Percentiles rank a stretch among this genome's conserved stretches.
Evolutionary conservation across 1,140 invertebrate genomes (phyloP).

Genomic region (Daktulosphaira vitifoliae): DNA sequence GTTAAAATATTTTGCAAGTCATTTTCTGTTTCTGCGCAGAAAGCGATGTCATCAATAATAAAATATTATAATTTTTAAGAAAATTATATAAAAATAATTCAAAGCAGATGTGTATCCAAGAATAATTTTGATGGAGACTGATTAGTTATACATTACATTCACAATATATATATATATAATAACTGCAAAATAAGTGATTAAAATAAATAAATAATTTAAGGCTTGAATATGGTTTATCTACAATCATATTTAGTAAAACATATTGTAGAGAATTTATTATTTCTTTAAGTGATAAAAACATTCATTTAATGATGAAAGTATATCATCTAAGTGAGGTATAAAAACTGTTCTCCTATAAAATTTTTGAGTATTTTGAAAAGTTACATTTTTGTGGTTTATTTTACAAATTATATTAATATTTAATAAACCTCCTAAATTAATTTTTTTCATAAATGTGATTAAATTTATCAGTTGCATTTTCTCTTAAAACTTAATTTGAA

Average conservation of each 20-base stretch:
- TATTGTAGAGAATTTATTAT: slow-evolving; percentile 19
- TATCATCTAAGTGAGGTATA: neutral
- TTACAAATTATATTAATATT: neutral
- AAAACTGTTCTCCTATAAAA: slow-evolving; percentile 5
- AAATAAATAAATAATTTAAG: no score
- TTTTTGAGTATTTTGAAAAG: slow-evolving; percentile 1
- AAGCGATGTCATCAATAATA: no score
- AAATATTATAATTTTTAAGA: no score
- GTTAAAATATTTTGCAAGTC: no score
- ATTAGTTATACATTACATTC: no score
- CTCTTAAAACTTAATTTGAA: neutral
- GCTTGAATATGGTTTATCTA: slow-evolving; percentile 12
- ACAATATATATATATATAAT: no score
- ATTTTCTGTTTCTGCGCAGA: no score
- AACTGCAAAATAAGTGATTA: no score
- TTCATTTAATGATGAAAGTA: neutral
- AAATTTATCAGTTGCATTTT: neutral
- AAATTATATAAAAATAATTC: no score
- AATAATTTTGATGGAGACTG: no score
- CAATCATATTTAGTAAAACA: slow-evolving; percentile 14
- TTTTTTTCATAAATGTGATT: neutral
- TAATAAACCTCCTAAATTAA: neutral
- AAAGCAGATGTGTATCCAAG: no score
- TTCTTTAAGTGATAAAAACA: neutral
- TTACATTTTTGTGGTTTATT: neutral